Evolutionary conservation across 2,888 invertebrate genomes (phyloP).

Genomic region (Blastobasis lacticolella): DNA sequence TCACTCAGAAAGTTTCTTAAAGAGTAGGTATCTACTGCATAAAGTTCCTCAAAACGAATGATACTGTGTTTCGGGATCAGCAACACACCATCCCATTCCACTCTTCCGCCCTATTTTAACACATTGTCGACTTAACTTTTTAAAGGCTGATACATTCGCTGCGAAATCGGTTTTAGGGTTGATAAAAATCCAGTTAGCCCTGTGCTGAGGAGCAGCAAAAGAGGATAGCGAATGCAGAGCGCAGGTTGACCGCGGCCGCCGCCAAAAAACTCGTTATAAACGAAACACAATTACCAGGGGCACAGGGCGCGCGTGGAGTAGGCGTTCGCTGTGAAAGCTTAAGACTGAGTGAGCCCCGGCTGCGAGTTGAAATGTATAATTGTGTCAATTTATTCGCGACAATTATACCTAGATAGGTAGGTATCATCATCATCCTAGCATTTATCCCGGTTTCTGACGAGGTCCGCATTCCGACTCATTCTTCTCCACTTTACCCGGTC

Average conservation of each 20-base stretch:
- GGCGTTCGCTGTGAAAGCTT: constrained; percentile 6
- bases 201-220: too few relatives aligned
- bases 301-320: constrained; percentile 31
- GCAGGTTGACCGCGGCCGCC: constrained; percentile 36
- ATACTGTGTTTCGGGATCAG: too few relatives aligned
- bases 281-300: constrained; percentile 61
- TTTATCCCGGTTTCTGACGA: background rate
- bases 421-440: background rate
- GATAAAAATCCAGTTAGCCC: too few relatives aligned
- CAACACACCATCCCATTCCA: too few relatives aligned
- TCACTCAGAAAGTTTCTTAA: too few relatives aligned
- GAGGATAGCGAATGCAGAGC: constrained; percentile 18
- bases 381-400: background rate
- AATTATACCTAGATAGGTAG: background rate
- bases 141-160: too few relatives aligned
- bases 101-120: too few relatives aligned
- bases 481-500: background rate
- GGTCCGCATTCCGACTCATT: background rate
- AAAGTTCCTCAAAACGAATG: too few relatives aligned
- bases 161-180: too few relatives aligned
- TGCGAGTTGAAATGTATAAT: background rate
- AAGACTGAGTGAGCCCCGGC: background rate
- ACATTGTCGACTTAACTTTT: too few relatives aligned
- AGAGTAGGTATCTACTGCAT: too few relatives aligned
- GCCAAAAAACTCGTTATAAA: constrained; percentile 71